These are phyloP conservation scores for Platichthys stellatus DNA, from an alignment of 2,113 vertebrate species.

Conservation along the genomic window DNA sequence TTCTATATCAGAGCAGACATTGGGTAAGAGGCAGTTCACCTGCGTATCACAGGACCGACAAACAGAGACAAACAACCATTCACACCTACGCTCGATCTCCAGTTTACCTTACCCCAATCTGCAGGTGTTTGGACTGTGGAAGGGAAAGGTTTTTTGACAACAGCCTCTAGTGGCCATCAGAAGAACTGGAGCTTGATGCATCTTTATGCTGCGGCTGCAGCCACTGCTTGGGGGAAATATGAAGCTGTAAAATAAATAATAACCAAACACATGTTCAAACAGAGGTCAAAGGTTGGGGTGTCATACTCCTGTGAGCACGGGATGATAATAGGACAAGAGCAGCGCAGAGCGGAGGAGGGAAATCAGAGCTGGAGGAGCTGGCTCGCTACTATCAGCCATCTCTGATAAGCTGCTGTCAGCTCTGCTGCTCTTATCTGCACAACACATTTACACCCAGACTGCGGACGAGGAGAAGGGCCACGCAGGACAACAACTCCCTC, in stretches of 20 bases:
- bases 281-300: background rate
- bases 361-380: slow-evolving; percentile 19
- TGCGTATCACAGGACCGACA: no score
- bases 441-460: slow-evolving; percentile 61
- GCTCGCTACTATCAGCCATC: slow-evolving; percentile 43
- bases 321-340: background rate
- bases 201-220: background rate
- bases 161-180: background rate
- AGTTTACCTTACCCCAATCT: no score
- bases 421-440: slow-evolving; percentile 49
- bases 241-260: background rate
- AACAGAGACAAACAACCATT: no score
- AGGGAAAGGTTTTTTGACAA: background rate
- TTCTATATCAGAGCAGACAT: no score
- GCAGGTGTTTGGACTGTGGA: no score
- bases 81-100: no score
- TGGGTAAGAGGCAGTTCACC: no score
- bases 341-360: slow-evolving; percentile 5
- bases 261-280: background rate
- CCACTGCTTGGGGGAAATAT: background rate
- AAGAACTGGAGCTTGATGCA: background rate
- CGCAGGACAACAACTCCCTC: background rate
- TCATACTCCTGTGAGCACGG: background rate
- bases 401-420: slow-evolving; percentile 63
- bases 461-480: slow-evolving; percentile 22